phyloP scores from a whole-genome alignment of 2,888 invertebrate species.

The Rhingia rostrata region DNA sequence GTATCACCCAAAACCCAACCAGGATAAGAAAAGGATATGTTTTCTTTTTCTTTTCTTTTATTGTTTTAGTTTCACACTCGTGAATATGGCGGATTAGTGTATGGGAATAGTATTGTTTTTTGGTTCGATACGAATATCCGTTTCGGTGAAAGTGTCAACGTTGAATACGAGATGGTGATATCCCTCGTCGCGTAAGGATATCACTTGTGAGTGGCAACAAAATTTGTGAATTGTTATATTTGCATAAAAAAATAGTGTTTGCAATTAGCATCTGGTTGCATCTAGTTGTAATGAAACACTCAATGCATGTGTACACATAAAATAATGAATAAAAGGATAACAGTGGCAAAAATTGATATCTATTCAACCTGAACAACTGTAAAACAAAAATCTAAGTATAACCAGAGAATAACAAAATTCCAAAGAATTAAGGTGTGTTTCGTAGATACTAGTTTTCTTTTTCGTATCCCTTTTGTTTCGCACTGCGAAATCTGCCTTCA shows the following conservation, averaged over 20 bases:
- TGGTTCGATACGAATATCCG: slow-evolving; percentile 12
- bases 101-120: slow-evolving; percentile 13
- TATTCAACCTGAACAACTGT: neutral
- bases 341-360: slow-evolving; percentile 11
- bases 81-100: slow-evolving; percentile 45
- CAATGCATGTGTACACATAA: slow-evolving; percentile 21
- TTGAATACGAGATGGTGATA: slow-evolving; percentile 12
- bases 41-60: slow-evolving; percentile 57
- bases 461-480: slow-evolving; percentile 32
- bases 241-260: neutral
- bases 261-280: slow-evolving; percentile 18
- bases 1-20: slow-evolving; percentile 23
- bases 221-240: slow-evolving; percentile 5
- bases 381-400: neutral
- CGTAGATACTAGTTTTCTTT: slow-evolving; percentile 25
- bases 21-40: slow-evolving; percentile 50
- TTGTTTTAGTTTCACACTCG: slow-evolving; percentile 39
- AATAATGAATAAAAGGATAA: slow-evolving; percentile 52
- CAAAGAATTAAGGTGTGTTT: slow-evolving; percentile 65
- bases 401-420: slow-evolving; percentile 18
- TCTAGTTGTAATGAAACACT: slow-evolving; percentile 8
- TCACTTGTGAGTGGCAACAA: neutral
- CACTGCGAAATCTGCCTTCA: slow-evolving; percentile 74
- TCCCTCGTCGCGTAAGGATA: slow-evolving; percentile 16
- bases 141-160: slow-evolving; percentile 39